Conservation (phyloP, 2,797 vertebrate genomes). For the Lacerta bilineata region DNA sequence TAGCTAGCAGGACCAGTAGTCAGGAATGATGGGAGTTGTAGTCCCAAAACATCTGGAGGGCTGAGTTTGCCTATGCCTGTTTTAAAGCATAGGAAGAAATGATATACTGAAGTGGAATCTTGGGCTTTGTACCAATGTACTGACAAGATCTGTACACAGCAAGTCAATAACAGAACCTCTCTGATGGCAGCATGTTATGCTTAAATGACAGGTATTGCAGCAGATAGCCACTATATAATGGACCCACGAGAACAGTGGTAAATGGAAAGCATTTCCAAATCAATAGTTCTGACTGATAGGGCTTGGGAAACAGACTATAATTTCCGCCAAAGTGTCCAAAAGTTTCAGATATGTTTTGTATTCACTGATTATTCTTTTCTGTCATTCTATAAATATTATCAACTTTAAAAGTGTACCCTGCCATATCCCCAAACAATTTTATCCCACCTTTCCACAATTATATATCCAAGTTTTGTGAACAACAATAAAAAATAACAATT, state of each 20-base stretch:
- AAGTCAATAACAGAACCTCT: not conserved
- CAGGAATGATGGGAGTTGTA: too few relatives aligned
- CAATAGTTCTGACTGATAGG: constrained; percentile 14
- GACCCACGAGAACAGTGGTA: fast-evolving
- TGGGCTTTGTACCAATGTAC: not conserved
- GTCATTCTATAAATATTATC: not conserved
- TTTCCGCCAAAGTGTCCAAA: not conserved
- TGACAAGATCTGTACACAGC: not conserved
- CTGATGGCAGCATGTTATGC: not conserved
- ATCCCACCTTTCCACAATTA: not conserved
- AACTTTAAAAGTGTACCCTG: not conserved
- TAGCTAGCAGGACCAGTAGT: too few relatives aligned
- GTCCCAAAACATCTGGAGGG: too few relatives aligned
- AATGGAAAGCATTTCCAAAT: not conserved
- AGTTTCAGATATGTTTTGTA: not conserved
- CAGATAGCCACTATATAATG: not conserved
- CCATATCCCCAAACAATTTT: not conserved
- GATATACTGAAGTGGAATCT: not conserved
- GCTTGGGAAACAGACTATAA: not conserved
- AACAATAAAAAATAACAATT: not conserved
- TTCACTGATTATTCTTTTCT: not conserved
- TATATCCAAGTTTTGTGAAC: not conserved
- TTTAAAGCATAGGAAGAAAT: not conserved
- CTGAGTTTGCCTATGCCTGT: too few relatives aligned
- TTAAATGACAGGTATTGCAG: not conserved